Evolutionary conservation across 2,888 invertebrate species (phyloP).

Genomic region (Masnerella sp.): DNA sequence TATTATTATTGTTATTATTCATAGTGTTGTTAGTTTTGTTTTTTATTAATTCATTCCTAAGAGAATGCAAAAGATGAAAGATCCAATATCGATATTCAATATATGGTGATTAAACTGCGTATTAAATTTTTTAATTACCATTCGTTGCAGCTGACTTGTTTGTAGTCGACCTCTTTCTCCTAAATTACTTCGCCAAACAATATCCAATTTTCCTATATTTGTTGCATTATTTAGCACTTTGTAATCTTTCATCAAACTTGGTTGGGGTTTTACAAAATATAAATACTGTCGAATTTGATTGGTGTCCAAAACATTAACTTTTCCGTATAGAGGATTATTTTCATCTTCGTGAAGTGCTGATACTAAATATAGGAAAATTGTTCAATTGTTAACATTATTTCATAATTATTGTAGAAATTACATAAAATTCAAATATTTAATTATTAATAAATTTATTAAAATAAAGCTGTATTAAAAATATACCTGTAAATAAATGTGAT

Average conservation of each 20-base stretch:
- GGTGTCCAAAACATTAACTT: constrained; percentile 89
- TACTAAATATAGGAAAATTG: too few species aligned
- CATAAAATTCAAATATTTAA: not conserved
- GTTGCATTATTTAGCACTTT: constrained; percentile 89
- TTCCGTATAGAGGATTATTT: constrained; percentile 86
- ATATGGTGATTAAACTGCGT: too few species aligned
- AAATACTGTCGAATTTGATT: constrained; percentile 96
- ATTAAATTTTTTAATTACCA: constrained; percentile 78
- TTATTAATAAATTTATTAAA: constrained; percentile 1
- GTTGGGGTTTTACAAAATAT: constrained; percentile 92
- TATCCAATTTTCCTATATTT: constrained; percentile 97
- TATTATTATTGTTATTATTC: too few species aligned
- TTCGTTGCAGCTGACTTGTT: constrained; percentile 95
- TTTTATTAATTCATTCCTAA: too few species aligned
- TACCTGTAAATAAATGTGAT: constrained; percentile 90
- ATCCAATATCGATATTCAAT: too few species aligned
- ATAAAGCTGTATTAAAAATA: too few species aligned
- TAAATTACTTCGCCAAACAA: constrained; percentile 97
- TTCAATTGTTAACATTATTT: too few species aligned
- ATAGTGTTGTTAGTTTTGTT: not conserved
- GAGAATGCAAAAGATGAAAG: too few species aligned
- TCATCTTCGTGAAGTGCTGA: constrained; percentile 85
- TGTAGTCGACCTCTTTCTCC: constrained; percentile 98
- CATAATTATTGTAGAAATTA: not conserved
- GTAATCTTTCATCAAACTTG: constrained; percentile 86